Evolutionary conservation across 1,140 invertebrate species (phyloP), one percentile per base, ranked within the genome.

Genomic region (Ceratosolen solmsi): DNA sequence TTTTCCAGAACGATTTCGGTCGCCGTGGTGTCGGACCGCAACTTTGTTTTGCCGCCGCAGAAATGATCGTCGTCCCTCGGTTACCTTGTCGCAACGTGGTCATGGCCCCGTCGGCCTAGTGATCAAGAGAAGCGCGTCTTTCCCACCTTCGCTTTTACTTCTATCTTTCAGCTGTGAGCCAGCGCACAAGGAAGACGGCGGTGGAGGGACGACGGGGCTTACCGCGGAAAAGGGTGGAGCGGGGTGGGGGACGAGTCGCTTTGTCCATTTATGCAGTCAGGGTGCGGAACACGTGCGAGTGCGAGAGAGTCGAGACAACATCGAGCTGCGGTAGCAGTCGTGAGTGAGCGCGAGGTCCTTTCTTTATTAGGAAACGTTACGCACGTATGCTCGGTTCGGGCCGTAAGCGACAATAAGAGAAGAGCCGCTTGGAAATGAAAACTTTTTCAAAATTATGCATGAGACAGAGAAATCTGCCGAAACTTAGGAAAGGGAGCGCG

Each of bases 1-100:
- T 25, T 46, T 46, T 5, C 13, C 41, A 13, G 5, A 46, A n/a
- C n/a, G n/a, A n/a, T n/a, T n/a, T n/a, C n/a, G n/a, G 41, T 46
- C 41, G 41, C 13, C 41, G 41, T 46, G 41, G n/a, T n/a, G n/a
- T n/a, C n/a, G n/a, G n/a, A n/a, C n/a, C n/a, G n/a, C n/a, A n/a
- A n/a, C n/a, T n/a, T n/a, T n/a, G n/a, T n/a, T n/a, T n/a, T n/a
- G n/a, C n/a, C n/a, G n/a, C n/a, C n/a, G 41, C 13, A 46, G 41
- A 7, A 5, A 13, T 46, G 41, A 13, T 75, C 72, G 79, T 72
- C 20, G 30, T 33, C 72, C 41, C 75, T 68, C 65, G 85, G 83
- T 87, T 86, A 88, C 87, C 87, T 89, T 88, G 87, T 86, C 84
- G 86, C 87, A 89, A 89, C 83, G 87, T 89, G 87, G 88, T 89